Base-by-base conservation (phyloP, 1,140 invertebrate genomes). In the Riptortus pedestris region DNA sequence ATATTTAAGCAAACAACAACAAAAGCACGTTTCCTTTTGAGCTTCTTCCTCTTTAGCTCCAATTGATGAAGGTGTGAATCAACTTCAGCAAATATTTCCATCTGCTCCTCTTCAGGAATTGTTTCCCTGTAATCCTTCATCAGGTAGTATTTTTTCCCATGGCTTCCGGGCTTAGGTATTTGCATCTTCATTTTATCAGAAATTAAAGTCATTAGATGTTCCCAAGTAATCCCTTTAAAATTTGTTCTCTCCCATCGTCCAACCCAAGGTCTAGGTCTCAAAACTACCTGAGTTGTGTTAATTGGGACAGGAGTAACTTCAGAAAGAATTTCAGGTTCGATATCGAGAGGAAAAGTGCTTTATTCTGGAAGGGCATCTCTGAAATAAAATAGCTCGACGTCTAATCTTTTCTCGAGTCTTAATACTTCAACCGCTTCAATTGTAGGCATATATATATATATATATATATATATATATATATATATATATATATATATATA, bases 371-470 rank as follows among this genome's bases (percentile, higher is more conserved):
- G 79, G n/a, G 91, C 90, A 82, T 99, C 96, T 62, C 95, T 79
- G 47, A 99, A 78, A 73, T 98, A 99, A 27, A 84, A 79, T 14
- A 99, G 75, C 71, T 91, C 81, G 38, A 92, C 84, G 76, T 99
- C 97, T 18, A 99, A 74, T 47, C 96, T 80, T 74, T 94, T 97
- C 74, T 99, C 96, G 24, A 99, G 77, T 57, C 86, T 85, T 20
- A 93, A 74, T 18, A 95, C 87, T 78, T 98, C 90, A 51, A 99
- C 90, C 68, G 83, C 86, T 66, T 87, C 84, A 67, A 99, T 84
- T 0, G 85, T 85, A 20, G 96, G 96, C 79, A 96, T 95, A 75
- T 99, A 99, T 65, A 99, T 74, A 47, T 96, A n/a, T n/a, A n/a
- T n/a, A n/a, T n/a, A n/a, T n/a, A n/a, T n/a, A n/a, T n/a, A n/a